Evolutionary conservation across 37 sponge, comb jelly and placozoan genomes (phyloP).

Genomic region (Amphimedon queenslandica): DNA sequence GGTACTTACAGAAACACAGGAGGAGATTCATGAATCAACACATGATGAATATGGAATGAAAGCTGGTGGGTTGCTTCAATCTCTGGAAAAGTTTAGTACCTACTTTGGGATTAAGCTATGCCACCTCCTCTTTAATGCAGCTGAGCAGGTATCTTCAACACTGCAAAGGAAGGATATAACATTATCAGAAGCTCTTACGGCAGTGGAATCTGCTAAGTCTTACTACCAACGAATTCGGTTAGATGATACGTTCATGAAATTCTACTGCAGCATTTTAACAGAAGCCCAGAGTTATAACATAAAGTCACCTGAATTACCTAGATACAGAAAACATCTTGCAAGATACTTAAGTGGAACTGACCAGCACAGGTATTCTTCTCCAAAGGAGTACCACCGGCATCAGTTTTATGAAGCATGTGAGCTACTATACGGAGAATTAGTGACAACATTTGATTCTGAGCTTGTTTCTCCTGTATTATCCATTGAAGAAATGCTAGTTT

Average conservation of each 20-base stretch:
- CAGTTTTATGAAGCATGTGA: slow-evolving; percentile 62
- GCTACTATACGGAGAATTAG: slow-evolving; percentile 21
- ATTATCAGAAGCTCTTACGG: slow-evolving; percentile 40
- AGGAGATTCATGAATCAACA: slow-evolving; percentile 23
- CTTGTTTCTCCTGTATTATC: slow-evolving; percentile 18
- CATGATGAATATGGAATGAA: slow-evolving; percentile 66
- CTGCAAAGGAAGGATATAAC: slow-evolving; percentile 32
- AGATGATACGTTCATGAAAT: slow-evolving; percentile 29
- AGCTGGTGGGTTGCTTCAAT: slow-evolving; percentile 28
- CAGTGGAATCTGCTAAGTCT: slow-evolving; percentile 38
- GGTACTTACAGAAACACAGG: slow-evolving; percentile 34
- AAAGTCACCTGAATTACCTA: slow-evolving; percentile 43
- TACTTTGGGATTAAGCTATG: slow-evolving; percentile 40
- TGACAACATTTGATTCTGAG: slow-evolving; percentile 36
- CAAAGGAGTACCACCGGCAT: slow-evolving; percentile 31
- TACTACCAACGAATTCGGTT: slow-evolving; percentile 25
- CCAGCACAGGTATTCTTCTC: slow-evolving; percentile 16
- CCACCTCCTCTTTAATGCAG: slow-evolving; percentile 28
- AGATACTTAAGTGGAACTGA: slow-evolving; percentile 33
- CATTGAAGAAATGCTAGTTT: slow-evolving; percentile 26
- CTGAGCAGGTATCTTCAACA: slow-evolving; percentile 32
- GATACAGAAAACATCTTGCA: slow-evolving; percentile 36
- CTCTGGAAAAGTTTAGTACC: slow-evolving; percentile 26
- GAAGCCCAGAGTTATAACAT: slow-evolving; percentile 17
- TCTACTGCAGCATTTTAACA: slow-evolving; percentile 24